These are phyloP conservation scores for rat (Rattus norvegicus) DNA, from an alignment of 2,113 vertebrate species.

Conservation along the genomic window GRCr8 NC_086019.1:161670501-161671000, in stretches of 20 bases:
- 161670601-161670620: background rate
- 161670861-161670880: background rate
- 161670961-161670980: background rate
- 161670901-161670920: background rate
- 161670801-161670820: background rate
- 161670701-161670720: background rate
- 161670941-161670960: background rate
- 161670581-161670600: conserved; percentile 26
- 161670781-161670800: background rate
- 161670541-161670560: background rate
- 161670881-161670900: background rate
- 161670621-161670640: conserved; percentile 31
- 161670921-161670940: background rate
- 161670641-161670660: conserved; percentile 9
- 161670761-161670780: background rate
- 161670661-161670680: conserved; percentile 4
- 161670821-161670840: background rate
- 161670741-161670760: background rate
- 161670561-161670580: background rate
- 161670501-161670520: background rate
- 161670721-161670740: background rate
- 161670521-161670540: background rate
- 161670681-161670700: conserved; percentile 18
- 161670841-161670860: background rate
- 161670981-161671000: background rate